A percentile compares a stretch with the other conserved stretches of the same genome.
Evolutionary conservation across 1,140 invertebrate genomes (phyloP).

Genomic region (Anagrus nilaparvatae): DNA sequence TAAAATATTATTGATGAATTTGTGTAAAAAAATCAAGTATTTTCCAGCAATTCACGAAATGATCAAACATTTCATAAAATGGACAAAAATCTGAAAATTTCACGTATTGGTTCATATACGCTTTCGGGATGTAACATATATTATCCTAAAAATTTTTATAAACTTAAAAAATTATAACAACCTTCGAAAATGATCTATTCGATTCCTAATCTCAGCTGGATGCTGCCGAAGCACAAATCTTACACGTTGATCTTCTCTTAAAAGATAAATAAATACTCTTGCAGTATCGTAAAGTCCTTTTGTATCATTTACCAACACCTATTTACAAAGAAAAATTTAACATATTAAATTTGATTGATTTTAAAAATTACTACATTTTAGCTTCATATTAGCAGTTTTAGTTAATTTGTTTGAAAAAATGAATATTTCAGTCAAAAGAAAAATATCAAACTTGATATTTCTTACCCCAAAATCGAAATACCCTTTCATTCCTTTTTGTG

Average conservation of each 20-base stretch:
- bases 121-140: too few species aligned
- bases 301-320: conserved; percentile 78
- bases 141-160: conserved; percentile 1
- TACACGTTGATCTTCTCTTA: conserved; percentile 87
- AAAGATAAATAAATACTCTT: conserved; percentile 79
- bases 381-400: too few species aligned
- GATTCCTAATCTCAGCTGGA: conserved; percentile 71
- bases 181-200: conserved; percentile 71
- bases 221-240: conserved; percentile 83
- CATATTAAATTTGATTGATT: not conserved
- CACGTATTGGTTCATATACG: too few species aligned
- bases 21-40: too few species aligned
- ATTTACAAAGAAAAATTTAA: conserved; percentile 15
- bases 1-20: too few species aligned
- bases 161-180: conserved; percentile 45
- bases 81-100: too few species aligned
- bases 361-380: conserved; percentile 9
- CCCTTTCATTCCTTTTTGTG: conserved; percentile 92
- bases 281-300: conserved; percentile 67
- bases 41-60: too few species aligned
- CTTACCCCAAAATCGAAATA: conserved; percentile 85
- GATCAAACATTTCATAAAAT: too few species aligned
- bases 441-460: not conserved
- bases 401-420: too few species aligned
- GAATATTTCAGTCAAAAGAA: too few species aligned